A percentile compares a stretch with the other conserved stretches of the same genome.
Conservation (phyloP, 2,888 invertebrate genomes). For the Seladonia tumulorum region DNA sequence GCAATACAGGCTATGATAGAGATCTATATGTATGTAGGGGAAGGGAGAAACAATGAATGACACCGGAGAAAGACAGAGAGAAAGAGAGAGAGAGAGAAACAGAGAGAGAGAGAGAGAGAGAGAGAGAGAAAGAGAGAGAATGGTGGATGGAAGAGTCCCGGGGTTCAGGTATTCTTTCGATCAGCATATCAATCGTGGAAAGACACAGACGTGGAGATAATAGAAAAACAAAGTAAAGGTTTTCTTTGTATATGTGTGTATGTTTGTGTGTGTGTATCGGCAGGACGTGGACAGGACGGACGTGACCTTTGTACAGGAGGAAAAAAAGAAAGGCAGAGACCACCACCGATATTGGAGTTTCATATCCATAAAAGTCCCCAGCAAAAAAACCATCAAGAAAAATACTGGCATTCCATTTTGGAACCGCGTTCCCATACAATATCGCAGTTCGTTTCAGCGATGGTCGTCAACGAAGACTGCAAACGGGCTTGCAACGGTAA, state of each 20-base stretch:
- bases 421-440: slow-evolving; percentile 65
- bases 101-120: background rate
- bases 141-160: background rate
- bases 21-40: background rate
- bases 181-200: slow-evolving; percentile 53
- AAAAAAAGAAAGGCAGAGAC: slow-evolving; percentile 62
- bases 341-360: slow-evolving; percentile 69
- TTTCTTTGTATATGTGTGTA: background rate
- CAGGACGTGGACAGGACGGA: slow-evolving; percentile 15
- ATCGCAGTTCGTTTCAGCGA: slow-evolving; percentile 46
- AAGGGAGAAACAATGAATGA: slow-evolving; percentile 5
- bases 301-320: slow-evolving; percentile 53
- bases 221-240: slow-evolving; percentile 34
- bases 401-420: slow-evolving; percentile 77
- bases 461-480: slow-evolving; percentile 70
- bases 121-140: background rate
- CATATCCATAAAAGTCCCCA: slow-evolving; percentile 70
- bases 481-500: slow-evolving; percentile 52
- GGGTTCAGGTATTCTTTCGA: slow-evolving; percentile 18
- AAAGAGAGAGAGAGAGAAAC: background rate
- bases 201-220: slow-evolving; percentile 48
- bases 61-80: background rate
- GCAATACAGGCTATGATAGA: slow-evolving; percentile 59
- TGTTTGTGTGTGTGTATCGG: background rate
- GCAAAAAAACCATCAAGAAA: slow-evolving; percentile 72